Evolutionary conservation across 2,113 vertebrate species (phyloP), one percentile per base, ranked within the genome.

Genomic region (Catharus minimus): DNA sequence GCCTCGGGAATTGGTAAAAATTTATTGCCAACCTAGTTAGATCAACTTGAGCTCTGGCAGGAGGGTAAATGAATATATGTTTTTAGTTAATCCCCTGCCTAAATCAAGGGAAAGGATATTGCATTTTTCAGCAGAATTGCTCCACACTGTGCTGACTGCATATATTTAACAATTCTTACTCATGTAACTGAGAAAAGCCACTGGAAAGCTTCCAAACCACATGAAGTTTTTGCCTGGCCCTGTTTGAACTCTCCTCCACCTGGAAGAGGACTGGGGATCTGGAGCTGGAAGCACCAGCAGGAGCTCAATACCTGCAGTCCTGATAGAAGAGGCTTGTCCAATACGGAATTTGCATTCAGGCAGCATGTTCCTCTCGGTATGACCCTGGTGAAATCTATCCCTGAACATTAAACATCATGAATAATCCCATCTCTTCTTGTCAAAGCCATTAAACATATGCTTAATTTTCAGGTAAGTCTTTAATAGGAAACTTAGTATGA

Each of bases 41-140:
- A 90, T 38, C 77, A 86, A 32, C 65, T 88, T 65, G 68, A 56
- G 15, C 84, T 89, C 66, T 92, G 92, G 58, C 55, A 84, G 65
- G 18, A 86, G 14, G 68, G 62, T 47, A 71, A 94, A 82, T 30
- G 30, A 41, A 76, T 83, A 76, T 83, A 67, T 94, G 88, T 83
- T 95, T 94, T 92, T 91, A 96, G 94, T 96, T 92, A 96, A 92
- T 93, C 61, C 43, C 61, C 43, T 77, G 77, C 57, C 69, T 85
- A 92, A 89, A 89, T 85, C 73, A 81, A 85, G 82, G 32, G 44
- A 89, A 91, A 74, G 32, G 38, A 80, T 95, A 92, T 82, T 96
- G 91, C 43, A 44, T 93, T 96, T 95, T 96, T 95, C 85, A 95
- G 94, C 74, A 93, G 88, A 95, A 90, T 85, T 87, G 67, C 72